Evolutionary conservation across 2,113 vertebrate genomes (phyloP).

Genomic region (Mastomys natalensis): DNA sequence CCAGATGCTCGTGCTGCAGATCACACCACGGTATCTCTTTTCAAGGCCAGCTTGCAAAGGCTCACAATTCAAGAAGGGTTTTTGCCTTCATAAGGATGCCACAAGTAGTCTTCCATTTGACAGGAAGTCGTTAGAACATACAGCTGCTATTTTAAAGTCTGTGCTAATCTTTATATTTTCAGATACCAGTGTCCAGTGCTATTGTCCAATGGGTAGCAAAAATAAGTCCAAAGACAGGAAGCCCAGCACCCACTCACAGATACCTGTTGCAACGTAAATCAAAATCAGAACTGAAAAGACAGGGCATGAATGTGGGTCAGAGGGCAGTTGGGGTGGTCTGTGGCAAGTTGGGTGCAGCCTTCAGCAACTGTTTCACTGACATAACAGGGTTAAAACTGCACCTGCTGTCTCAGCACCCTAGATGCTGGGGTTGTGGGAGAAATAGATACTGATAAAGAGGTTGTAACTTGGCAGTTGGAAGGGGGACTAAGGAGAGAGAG

Average conservation of each 20-base stretch:
- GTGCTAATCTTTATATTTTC: constrained; percentile 71
- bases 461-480: not conserved
- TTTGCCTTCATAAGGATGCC: constrained; percentile 68
- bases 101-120: constrained; percentile 60
- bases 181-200: constrained; percentile 52
- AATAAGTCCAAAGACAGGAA: constrained; percentile 72
- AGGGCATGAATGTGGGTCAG: not conserved
- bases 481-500: not conserved
- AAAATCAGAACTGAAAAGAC: constrained; percentile 6
- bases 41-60: not conserved
- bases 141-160: constrained; percentile 69
- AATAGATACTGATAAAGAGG: not conserved
- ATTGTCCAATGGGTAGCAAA: constrained; percentile 64
- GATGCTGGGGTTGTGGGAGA: not conserved
- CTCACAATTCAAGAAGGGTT: not conserved
- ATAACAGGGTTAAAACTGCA: not conserved
- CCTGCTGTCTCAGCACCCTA: not conserved
- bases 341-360: not conserved
- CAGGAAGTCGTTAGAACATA: constrained; percentile 65
- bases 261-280: constrained; percentile 60
- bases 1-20: not conserved
- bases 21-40: not conserved
- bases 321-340: not conserved
- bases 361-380: not conserved
- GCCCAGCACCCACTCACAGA: constrained; percentile 60